Evolutionary conservation across 2,797 vertebrate genomes (phyloP).

Genomic region (Hoplostethus atlanticus): DNA sequence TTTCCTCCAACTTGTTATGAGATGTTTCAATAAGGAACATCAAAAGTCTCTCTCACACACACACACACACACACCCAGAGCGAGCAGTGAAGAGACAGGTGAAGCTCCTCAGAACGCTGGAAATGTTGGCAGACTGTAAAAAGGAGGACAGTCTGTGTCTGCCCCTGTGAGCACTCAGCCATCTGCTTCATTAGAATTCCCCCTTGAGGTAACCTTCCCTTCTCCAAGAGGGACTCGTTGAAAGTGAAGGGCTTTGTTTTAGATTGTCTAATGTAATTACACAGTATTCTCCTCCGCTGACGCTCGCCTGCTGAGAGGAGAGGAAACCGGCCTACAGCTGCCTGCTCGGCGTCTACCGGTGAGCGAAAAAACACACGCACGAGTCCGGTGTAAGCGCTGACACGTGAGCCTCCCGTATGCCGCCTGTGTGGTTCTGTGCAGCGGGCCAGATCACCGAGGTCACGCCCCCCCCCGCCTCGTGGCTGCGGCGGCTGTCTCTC

Average conservation of each 20-base stretch:
- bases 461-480: constrained; percentile 33
- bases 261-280: constrained; percentile 86
- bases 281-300: constrained; percentile 77
- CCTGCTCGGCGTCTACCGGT: constrained; percentile 25
- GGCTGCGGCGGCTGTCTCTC: constrained; percentile 55
- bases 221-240: constrained; percentile 77
- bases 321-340: constrained; percentile 40
- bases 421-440: constrained; percentile 37
- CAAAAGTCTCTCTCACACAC: constrained; percentile 4
- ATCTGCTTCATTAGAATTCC: constrained; percentile 89
- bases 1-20: constrained; percentile 9
- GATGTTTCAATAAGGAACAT: constrained; percentile 24
- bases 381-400: constrained; percentile 21
- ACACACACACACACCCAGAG: constrained; percentile 10
- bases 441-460: constrained; percentile 54
- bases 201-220: constrained; percentile 88
- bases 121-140: constrained; percentile 79
- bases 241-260: constrained; percentile 86
- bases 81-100: constrained; percentile 70
- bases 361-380: constrained; percentile 4
- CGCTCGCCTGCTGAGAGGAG: constrained; percentile 63
- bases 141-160: constrained; percentile 77
- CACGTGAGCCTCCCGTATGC: constrained; percentile 40
- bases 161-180: constrained; percentile 82
- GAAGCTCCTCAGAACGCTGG: constrained; percentile 72